A percentile compares a stretch with the other conserved stretches of the same genome.
Evolutionary conservation across 2,797 vertebrate species (phyloP).

Genomic region (Rhadinocentrus ornatus): DNA sequence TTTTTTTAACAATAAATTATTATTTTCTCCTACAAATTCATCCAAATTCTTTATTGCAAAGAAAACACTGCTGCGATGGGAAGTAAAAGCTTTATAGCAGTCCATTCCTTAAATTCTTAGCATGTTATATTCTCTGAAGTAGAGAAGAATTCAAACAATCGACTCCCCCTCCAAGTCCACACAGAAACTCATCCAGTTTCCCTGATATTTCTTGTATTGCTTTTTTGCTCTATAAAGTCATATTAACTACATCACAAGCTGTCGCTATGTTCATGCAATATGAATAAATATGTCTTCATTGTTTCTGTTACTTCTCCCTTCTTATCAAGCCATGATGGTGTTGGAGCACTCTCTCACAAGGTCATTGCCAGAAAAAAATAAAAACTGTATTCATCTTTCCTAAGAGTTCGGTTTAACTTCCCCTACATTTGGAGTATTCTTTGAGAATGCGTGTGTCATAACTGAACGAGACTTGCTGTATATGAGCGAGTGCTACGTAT

Average conservation of each 20-base stretch:
- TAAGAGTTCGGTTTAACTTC: neutral
- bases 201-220: neutral
- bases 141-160: neutral
- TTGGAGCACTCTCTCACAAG: neutral
- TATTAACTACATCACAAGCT: neutral
- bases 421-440: conserved; percentile 34
- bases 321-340: neutral
- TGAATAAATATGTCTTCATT: neutral
- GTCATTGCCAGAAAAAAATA: too few relatives aligned
- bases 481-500: conserved; percentile 1
- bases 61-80: too few relatives aligned
- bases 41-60: too few relatives aligned
- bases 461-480: conserved; percentile 35
- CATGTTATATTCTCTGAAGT: neutral
- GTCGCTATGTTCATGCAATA: neutral
- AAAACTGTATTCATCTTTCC: too few relatives aligned
- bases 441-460: conserved; percentile 40
- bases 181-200: neutral
- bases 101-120: too few relatives aligned
- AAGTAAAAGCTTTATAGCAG: too few relatives aligned
- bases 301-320: neutral
- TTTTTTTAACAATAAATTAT: too few relatives aligned
- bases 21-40: too few relatives aligned
- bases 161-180: neutral
- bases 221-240: neutral